phyloP scores from a whole-genome alignment of 2,888 invertebrate genomes.

The Athalia circularis region DNA sequence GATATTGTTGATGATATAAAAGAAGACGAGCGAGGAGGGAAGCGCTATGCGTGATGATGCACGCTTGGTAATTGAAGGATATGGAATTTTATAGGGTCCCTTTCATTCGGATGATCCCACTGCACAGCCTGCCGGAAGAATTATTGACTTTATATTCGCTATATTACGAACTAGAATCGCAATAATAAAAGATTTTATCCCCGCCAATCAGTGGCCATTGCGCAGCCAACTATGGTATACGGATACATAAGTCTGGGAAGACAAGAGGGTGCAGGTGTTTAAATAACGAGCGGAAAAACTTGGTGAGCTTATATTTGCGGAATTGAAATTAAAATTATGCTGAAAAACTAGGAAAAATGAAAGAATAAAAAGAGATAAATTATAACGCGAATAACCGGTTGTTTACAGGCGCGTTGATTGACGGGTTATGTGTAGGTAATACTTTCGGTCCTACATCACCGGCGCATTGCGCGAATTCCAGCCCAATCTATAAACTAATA shows the following conservation, averaged over 20 bases:
- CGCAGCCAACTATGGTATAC: too few relatives aligned
- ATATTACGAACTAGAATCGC: too few relatives aligned
- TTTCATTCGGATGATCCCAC: constrained; percentile 25
- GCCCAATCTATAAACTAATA: constrained; percentile 42
- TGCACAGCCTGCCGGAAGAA: constrained; percentile 21
- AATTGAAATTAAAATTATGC: too few relatives aligned
- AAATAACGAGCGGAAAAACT: too few relatives aligned
- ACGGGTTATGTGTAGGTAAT: constrained; percentile 28
- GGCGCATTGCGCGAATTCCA: constrained; percentile 36
- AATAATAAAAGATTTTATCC: too few relatives aligned
- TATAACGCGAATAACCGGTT: constrained; percentile 16
- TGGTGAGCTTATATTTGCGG: too few relatives aligned
- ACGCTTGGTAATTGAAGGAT: constrained; percentile 45
- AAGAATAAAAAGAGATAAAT: neutral
- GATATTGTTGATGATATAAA: neutral
- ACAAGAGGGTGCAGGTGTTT: too few relatives aligned
- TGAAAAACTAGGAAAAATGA: neutral
- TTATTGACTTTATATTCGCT: constrained; percentile 23
- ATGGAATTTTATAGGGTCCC: constrained; percentile 44
- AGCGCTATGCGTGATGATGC: constrained; percentile 25
- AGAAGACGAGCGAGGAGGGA: constrained; percentile 46
- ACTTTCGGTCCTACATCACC: constrained; percentile 30
- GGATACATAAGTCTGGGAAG: too few relatives aligned
- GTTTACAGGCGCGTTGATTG: constrained; percentile 28
- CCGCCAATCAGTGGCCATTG: too few relatives aligned